Evolutionary conservation across 2,797 vertebrate species (phyloP), one percentile per base, ranked within the genome.

Genomic region (Macropodus opercularis): DNA sequence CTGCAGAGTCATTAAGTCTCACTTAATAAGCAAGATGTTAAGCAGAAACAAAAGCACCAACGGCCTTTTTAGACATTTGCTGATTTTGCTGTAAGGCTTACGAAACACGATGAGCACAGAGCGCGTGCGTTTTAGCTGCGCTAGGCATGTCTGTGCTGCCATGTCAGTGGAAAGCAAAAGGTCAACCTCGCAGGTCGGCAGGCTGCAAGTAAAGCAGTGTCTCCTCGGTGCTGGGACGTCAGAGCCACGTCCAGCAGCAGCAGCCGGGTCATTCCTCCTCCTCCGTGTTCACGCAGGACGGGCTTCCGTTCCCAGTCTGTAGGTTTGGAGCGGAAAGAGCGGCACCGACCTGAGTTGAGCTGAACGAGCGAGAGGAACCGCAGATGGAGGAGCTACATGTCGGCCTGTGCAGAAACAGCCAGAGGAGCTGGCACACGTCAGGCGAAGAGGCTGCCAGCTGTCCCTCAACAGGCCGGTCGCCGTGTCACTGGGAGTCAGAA

Each of bases 351-450:
- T 14, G 40, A 61, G 72, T 53, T 70, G 51, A 56, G 65, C 60
- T 40, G 56, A 54, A 69, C 62, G 46, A 2, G 70, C 19, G 69
- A 67, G 46, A 61, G 59, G 75, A 70, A 50, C 34, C 56, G 23
- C 86, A 88, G 84, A 85, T 78, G 81, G 77, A 78, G 63, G 21
- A 57, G 73, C 69, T 79, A 67, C 82, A 57, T 6, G 75, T 75
- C 62, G 75, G 74, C 63, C 69, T 83, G 48, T 60, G 79, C 67
- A 73, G 71, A 62, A 75, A 74, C 26, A 79, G 80, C 76, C 81
- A 79, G 82, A 80, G 78, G 85, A 82, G 63, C 36, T 79, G 83
- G 75, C 72, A 65, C 71, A 50, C 23, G 38, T 47, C 53, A 18
- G 19, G 18, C 66, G 35, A 3, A 69, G 18, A 19, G 22, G 44